Percentiles rank a stretch among this genome's conserved stretches.
Conservation (phyloP, 2,113 vertebrate genomes). For the Lota lota region DNA sequence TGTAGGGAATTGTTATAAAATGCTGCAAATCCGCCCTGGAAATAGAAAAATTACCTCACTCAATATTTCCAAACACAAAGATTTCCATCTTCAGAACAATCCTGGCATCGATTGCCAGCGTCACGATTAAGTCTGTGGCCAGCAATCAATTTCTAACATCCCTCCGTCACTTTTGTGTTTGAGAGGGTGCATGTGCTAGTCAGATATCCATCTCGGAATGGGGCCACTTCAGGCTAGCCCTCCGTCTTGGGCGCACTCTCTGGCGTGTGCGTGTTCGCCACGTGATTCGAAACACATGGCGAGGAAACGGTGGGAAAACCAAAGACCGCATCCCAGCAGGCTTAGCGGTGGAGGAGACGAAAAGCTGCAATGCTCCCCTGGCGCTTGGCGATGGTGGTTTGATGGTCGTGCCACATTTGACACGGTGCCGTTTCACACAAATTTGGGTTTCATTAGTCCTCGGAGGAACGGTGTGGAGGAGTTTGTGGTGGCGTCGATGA, state of each 20-base stretch:
- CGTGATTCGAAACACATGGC: conserved; percentile 65
- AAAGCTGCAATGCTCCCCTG: conserved; percentile 25
- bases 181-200: not conserved
- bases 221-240: conserved; percentile 27
- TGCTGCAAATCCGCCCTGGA: not conserved
- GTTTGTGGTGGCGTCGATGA: conserved; percentile 7
- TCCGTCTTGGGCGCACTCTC: conserved; percentile 24
- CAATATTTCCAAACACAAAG: conserved; percentile 5
- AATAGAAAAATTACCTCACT: not conserved
- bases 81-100: conserved; percentile 22
- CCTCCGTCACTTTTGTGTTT: too few relatives aligned
- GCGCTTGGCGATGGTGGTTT: conserved; percentile 1
- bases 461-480: not conserved
- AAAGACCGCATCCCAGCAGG: conserved; percentile 42
- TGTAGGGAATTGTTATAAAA: not conserved
- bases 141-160: not conserved
- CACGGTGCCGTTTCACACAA: conserved; percentile 33
- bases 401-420: conserved; percentile 48
- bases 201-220: not conserved
- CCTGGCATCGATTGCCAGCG: not conserved
- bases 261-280: conserved; percentile 3
- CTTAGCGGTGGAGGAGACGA: conserved; percentile 38
- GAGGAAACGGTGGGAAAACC: conserved; percentile 62
- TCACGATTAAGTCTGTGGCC: not conserved
- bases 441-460: conserved; percentile 32